These are phyloP conservation scores for Ditula angustiorana DNA, from an alignment of 2,888 invertebrate species.

Conservation along the genomic window DNA sequence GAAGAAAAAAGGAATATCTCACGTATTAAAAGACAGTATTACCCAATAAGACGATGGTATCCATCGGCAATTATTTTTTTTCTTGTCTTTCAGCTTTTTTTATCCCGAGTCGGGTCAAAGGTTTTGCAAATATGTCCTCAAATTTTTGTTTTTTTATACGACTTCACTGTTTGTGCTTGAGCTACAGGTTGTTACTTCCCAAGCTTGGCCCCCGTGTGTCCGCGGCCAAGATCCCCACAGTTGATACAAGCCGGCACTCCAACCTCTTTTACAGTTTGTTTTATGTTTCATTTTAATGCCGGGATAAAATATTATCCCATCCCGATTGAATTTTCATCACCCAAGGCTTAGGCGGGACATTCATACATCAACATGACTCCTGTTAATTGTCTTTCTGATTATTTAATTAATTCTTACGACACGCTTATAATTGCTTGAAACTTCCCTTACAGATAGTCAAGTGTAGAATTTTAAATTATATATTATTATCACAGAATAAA, in stretches of 20 bases:
- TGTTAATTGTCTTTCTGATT: slow-evolving; percentile 43
- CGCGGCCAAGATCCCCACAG: slow-evolving; percentile 61
- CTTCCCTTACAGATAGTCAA: too few relatives aligned
- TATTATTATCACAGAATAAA: too few relatives aligned
- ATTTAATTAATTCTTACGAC: slow-evolving; percentile 21
- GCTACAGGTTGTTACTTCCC: background rate
- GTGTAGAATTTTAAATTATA: too few relatives aligned
- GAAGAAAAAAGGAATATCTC: too few relatives aligned
- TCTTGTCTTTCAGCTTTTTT: too few relatives aligned
- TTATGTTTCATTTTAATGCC: slow-evolving; percentile 70
- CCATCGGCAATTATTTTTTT: too few relatives aligned
- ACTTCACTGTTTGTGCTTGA: too few relatives aligned
- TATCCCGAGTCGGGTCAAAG: too few relatives aligned
- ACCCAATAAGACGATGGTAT: too few relatives aligned
- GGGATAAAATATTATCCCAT: slow-evolving; percentile 69
- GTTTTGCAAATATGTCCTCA: too few relatives aligned
- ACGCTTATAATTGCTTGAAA: background rate
- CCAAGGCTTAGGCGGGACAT: slow-evolving; percentile 57
- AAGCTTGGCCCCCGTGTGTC: slow-evolving; percentile 49
- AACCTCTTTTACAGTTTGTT: slow-evolving; percentile 69
- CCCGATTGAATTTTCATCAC: slow-evolving; percentile 76
- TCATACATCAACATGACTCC: slow-evolving; percentile 54
- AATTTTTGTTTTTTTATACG: too few relatives aligned
- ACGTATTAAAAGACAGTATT: too few relatives aligned
- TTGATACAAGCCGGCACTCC: slow-evolving; percentile 66